Percentiles rank a stretch among this genome's conserved stretches.
These are phyloP conservation scores for Coregonus clupeaformis DNA, from an alignment of 2,113 vertebrate species.

Conservation along the genomic window DNA sequence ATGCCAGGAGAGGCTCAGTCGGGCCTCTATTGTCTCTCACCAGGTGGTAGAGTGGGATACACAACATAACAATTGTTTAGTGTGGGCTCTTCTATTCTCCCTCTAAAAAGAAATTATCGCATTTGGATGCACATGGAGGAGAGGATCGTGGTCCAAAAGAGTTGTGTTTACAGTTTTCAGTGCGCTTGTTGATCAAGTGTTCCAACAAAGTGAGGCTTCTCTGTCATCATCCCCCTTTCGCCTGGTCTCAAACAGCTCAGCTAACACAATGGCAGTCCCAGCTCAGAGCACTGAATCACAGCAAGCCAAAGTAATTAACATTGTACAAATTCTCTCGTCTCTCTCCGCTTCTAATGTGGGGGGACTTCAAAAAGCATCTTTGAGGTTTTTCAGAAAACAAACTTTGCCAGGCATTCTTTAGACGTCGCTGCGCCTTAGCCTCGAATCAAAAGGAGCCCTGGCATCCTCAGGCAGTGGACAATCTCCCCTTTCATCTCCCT, in stretches of 20 bases:
- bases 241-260: slow-evolving; percentile 30
- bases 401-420: slow-evolving; percentile 59
- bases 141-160: slow-evolving; percentile 2
- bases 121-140: slow-evolving; percentile 7
- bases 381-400: slow-evolving; percentile 57
- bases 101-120: not conserved
- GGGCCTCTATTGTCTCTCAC: slow-evolving; percentile 4
- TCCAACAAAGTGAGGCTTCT: slow-evolving; percentile 35
- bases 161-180: slow-evolving; percentile 36
- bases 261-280: slow-evolving; percentile 25
- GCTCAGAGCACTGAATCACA: slow-evolving; percentile 44
- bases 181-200: slow-evolving; percentile 34
- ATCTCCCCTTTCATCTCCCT: slow-evolving; percentile 72
- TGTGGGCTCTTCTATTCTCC: slow-evolving; percentile 9
- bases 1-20: not conserved
- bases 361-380: slow-evolving; percentile 42
- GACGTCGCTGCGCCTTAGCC: slow-evolving; percentile 55
- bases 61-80: not conserved
- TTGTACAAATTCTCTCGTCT: slow-evolving; percentile 39
- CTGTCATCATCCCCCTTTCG: slow-evolving; percentile 19
- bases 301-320: slow-evolving; percentile 54
- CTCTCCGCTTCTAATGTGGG: slow-evolving; percentile 37
- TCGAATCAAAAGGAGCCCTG: slow-evolving; percentile 46
- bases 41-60: not conserved
- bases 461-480: slow-evolving; percentile 45